Evolutionary conservation across 2,888 invertebrate species (phyloP).

Genomic region (Heliconius hortense): DNA sequence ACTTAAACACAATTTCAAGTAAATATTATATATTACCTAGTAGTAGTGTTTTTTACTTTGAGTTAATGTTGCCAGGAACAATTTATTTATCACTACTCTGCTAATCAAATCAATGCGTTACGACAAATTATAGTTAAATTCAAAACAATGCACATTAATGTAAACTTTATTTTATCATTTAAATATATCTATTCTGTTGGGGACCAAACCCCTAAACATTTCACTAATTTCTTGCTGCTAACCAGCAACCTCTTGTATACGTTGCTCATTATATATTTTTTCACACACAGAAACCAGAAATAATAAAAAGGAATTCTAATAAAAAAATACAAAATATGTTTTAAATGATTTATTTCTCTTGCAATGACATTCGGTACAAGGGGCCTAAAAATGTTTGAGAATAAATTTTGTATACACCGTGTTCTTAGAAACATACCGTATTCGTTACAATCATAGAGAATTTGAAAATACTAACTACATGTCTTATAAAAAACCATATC

Average conservation of each 20-base stretch:
- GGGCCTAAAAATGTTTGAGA: constrained; percentile 65
- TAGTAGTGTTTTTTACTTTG: too few species aligned
- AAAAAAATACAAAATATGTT: constrained; percentile 51
- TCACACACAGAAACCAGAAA: neutral
- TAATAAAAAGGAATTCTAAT: neutral
- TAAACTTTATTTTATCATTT: too few species aligned
- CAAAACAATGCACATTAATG: too few species aligned
- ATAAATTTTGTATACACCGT: constrained; percentile 66
- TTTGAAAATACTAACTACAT: constrained; percentile 77
- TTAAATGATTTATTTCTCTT: constrained; percentile 65
- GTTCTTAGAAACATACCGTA: constrained; percentile 55
- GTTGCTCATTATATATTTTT: neutral
- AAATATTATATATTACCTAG: too few species aligned
- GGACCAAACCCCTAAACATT: too few species aligned
- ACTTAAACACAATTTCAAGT: too few species aligned
- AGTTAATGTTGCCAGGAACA: too few species aligned
- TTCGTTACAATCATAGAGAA: constrained; percentile 63
- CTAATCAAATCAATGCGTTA: too few species aligned
- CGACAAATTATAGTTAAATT: too few species aligned
- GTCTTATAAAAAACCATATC: constrained; percentile 77
- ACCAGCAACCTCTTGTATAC: neutral
- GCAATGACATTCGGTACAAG: constrained; percentile 68
- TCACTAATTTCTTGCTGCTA: neutral
- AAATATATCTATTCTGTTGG: too few species aligned
- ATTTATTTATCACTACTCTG: too few species aligned